Evolutionary conservation across 2,888 invertebrate species (phyloP).

Genomic region (Lycaena phlaeas): DNA sequence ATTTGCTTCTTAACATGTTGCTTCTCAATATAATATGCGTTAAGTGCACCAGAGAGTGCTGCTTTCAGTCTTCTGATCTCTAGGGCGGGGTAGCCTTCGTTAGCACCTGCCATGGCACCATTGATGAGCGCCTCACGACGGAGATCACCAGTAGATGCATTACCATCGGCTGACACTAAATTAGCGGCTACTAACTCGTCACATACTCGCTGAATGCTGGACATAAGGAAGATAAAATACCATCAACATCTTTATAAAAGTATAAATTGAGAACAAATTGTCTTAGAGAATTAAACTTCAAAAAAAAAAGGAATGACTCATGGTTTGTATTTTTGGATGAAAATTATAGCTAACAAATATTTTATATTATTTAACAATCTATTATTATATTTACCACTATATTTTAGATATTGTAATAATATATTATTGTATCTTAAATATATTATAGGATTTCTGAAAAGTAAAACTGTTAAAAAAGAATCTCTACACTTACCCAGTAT

Average conservation of each 20-base stretch:
- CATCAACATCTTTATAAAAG: not conserved
- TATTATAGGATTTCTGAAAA: not conserved
- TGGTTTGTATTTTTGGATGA: no score
- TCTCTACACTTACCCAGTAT: constrained; percentile 91
- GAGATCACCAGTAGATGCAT: constrained; percentile 47
- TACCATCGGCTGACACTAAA: constrained; percentile 48
- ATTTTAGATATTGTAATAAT: no score
- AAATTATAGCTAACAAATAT: no score
- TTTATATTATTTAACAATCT: no score
- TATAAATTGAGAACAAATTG: not conserved
- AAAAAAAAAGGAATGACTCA: no score
- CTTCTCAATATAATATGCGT: constrained; percentile 91
- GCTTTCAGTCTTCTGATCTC: constrained; percentile 87
- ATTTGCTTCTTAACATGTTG: constrained; percentile 96
- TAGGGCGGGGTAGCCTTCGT: constrained; percentile 79
- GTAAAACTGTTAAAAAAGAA: no score
- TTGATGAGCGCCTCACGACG: constrained; percentile 54
- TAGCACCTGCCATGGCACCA: constrained; percentile 56
- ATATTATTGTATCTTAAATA: no score
- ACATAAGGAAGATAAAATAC: no score
- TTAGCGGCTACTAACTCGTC: constrained; percentile 54
- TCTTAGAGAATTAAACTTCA: no score
- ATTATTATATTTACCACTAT: no score
- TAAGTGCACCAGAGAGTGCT: constrained; percentile 81
- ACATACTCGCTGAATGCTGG: constrained; percentile 58